A percentile compares a stretch with the other conserved stretches of the same genome.
Conservation (phyloP, 2,113 vertebrate genomes). For the Microtus ochrogaster region DNA sequence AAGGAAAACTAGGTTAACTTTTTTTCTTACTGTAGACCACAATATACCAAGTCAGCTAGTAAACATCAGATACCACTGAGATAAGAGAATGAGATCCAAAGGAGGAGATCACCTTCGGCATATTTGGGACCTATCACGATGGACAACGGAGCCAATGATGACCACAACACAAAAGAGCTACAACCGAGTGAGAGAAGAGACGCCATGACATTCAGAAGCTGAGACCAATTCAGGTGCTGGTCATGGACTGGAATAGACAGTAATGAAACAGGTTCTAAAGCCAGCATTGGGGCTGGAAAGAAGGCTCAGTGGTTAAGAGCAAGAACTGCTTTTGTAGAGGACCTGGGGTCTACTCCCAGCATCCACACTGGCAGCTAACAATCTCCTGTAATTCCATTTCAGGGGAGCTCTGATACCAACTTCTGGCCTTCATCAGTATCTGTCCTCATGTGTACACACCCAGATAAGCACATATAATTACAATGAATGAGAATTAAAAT, state of each 20-base stretch:
- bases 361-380: background rate
- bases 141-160: background rate
- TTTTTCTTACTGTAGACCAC: background rate
- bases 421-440: background rate
- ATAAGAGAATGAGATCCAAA: background rate
- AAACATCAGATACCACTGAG: background rate
- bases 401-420: background rate
- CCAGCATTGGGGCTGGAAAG: background rate
- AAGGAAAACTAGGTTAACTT: background rate
- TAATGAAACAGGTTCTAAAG: background rate
- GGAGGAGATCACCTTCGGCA: fast-evolving
- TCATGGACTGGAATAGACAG: background rate
- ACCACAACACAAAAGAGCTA: background rate
- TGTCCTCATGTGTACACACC: too few relatives aligned
- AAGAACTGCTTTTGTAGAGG: background rate
- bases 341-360: background rate
- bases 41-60: background rate
- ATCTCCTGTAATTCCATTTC: background rate
- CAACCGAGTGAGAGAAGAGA: background rate
- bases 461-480: background rate
- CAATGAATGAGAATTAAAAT: background rate
- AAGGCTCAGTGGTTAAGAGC: too few relatives aligned
- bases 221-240: background rate
- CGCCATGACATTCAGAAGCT: background rate
- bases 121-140: too few relatives aligned